Percentiles rank a stretch among this genome's conserved stretches.
Evolutionary conservation across 2,113 vertebrate genomes (phyloP).

Genomic region (Channa argus): DNA sequence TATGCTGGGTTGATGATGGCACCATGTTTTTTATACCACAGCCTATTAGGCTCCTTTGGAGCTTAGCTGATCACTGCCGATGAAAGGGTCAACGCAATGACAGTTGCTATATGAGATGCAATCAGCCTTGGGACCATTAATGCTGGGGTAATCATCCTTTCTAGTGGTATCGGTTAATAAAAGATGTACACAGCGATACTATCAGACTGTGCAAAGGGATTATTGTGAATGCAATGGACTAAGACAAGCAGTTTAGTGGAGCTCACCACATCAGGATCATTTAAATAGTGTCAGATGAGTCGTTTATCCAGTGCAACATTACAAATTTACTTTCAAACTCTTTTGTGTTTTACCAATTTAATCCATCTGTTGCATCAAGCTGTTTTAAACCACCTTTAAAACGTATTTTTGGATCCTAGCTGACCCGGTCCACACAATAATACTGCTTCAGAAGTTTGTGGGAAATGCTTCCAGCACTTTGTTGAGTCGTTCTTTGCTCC

Average conservation of each 20-base stretch:
- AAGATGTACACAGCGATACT: conserved; percentile 59
- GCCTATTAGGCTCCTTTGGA: conserved; percentile 73
- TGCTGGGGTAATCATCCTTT: conserved; percentile 70
- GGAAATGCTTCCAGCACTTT: conserved; percentile 53
- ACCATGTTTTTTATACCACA: conserved; percentile 68
- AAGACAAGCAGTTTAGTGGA: conserved; percentile 28
- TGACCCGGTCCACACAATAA: conserved; percentile 24
- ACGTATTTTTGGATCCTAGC: conserved; percentile 21
- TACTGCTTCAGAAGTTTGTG: conserved; percentile 43
- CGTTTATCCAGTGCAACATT: conserved; percentile 4
- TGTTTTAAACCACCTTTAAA: conserved; percentile 11
- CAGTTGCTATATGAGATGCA: conserved; percentile 65
- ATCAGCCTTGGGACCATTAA: conserved; percentile 67
- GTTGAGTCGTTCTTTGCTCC: conserved; percentile 47
- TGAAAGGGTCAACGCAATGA: conserved; percentile 76
- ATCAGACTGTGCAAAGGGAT: conserved; percentile 41
- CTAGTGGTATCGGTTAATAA: conserved; percentile 57
- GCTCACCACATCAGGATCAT: conserved; percentile 23
- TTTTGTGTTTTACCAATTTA: conserved; percentile 7
- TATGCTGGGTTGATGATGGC: conserved; percentile 79
- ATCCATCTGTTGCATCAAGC: conserved; percentile 18
- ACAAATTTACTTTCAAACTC: conserved; percentile 2
- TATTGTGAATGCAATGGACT: conserved; percentile 38
- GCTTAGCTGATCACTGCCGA: conserved; percentile 71
- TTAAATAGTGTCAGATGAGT: conserved; percentile 29